Base-by-base conservation (phyloP, 2,797 vertebrate species). In the Hoplostethus atlanticus region DNA sequence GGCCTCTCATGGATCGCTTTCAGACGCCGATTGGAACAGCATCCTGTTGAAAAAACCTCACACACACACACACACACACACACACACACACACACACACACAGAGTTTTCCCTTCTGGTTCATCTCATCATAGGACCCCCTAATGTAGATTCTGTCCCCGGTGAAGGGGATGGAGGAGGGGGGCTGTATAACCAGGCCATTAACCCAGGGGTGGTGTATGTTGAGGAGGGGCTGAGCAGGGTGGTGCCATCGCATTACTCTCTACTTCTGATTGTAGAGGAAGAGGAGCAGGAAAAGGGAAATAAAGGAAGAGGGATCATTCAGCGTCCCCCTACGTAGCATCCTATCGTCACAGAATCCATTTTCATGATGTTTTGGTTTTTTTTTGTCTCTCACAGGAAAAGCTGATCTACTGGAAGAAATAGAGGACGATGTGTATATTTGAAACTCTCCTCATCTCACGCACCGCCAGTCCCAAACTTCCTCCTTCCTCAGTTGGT, bases 311-410 rank as follows among this genome's bases (percentile, higher is more conserved):
- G 34, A 21, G 21, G 21, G 21, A 21, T 21, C 21, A 21, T 64
- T 38, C 66, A 10, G 2, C 46, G 9, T 34, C 71, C 44, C 17
- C 17, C 34, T 5, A 2, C 48, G 28, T 16, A 5, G 51, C 57
- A 56, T 28, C 52, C 31, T 53, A 44, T 63, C 53, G 30, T 0
- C 7, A 5, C 21, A 21, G 21, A 21, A 21, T 21, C 21, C 21
- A 21, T 21, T 21, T 21, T 21, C 21, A 21, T 21, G 21, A 21
- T 21, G 5, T 6, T 4, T 48, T 78, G 25, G 30, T 28, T 0
- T 59, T 50, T 70, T 75, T 81, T 36, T 84, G 34, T 77, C n/a
- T 48, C 76, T 66, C 4, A 11, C 84, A 90, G 84, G 52, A 31
- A 73, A 28, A 71, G 57, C 51, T 6, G 60, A 65, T 78, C 61